phyloP scores from a whole-genome alignment of 2,113 vertebrate species.

The Cyphotilapia sp. region DNA sequence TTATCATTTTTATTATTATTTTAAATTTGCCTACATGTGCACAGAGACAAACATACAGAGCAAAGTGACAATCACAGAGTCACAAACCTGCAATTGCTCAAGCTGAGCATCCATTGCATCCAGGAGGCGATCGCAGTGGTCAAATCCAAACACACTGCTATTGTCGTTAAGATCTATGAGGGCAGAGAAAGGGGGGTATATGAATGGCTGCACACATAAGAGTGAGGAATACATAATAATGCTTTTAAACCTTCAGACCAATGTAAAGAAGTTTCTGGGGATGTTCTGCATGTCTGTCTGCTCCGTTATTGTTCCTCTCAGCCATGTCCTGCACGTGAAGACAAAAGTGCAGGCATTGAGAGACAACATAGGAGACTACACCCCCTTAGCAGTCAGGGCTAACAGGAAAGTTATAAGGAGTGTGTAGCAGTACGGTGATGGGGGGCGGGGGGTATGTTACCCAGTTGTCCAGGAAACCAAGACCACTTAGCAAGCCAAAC shows the following conservation, averaged over 20 bases:
- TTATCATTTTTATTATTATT: not conserved
- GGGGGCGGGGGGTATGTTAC: not conserved
- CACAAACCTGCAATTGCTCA: conserved; percentile 59
- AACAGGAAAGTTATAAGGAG: not conserved
- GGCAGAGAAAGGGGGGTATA: not conserved
- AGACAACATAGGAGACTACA: not conserved
- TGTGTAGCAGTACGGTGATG: not conserved
- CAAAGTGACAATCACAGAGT: not conserved
- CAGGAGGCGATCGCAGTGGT: conserved; percentile 55
- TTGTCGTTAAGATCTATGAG: conserved; percentile 14
- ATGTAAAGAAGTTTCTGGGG: conserved; percentile 32
- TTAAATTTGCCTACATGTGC: not conserved
- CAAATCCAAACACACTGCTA: not conserved
- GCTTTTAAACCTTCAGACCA: conserved; percentile 30
- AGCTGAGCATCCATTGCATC: conserved; percentile 60
- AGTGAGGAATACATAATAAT: not conserved
- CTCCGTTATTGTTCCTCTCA: not conserved
- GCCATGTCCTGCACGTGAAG: conserved; percentile 38
- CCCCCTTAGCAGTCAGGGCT: not conserved
- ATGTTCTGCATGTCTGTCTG: conserved; percentile 1
- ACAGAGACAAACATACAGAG: not conserved
- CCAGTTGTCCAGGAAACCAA: conserved; percentile 54
- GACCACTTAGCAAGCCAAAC: conserved; percentile 14
- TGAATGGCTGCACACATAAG: not conserved
- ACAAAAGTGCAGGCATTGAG: not conserved